phyloP scores from a whole-genome alignment of 2,113 vertebrate genomes.

The Tragelaphus imberbis region DNA sequence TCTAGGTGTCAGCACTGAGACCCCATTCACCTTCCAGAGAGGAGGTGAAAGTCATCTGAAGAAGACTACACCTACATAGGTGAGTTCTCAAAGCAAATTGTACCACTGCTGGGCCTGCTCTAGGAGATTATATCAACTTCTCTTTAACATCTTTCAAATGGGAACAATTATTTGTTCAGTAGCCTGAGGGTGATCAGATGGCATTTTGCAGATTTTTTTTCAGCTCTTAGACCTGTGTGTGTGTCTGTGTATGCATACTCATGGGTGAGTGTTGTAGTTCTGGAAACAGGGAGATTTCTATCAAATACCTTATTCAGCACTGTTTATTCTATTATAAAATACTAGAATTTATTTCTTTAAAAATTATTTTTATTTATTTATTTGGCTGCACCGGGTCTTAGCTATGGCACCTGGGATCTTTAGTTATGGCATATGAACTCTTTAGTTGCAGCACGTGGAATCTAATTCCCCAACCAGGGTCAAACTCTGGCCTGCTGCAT shows the following conservation, averaged over 20 bases:
- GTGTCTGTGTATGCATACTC: neutral
- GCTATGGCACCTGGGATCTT: neutral
- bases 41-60: neutral
- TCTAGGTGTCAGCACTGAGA: neutral
- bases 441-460: neutral
- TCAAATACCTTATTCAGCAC: neutral
- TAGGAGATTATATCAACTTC: neutral
- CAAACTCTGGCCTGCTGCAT: neutral
- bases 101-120: rapidly evolving
- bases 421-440: neutral
- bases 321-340: neutral
- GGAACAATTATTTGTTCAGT: neutral
- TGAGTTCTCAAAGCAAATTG: rapidly evolving
- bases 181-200: neutral
- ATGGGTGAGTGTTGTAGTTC: neutral
- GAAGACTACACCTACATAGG: neutral
- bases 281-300: neutral
- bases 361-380: neutral
- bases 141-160: neutral
- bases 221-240: neutral
- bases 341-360: neutral
- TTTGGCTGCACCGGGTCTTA: neutral
- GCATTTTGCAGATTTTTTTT: neutral
- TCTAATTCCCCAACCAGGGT: neutral
- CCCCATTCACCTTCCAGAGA: rapidly evolving